phyloP scores from a whole-genome alignment of 2,113 vertebrate genomes.

The Ageneiosus marmoratus region DNA sequence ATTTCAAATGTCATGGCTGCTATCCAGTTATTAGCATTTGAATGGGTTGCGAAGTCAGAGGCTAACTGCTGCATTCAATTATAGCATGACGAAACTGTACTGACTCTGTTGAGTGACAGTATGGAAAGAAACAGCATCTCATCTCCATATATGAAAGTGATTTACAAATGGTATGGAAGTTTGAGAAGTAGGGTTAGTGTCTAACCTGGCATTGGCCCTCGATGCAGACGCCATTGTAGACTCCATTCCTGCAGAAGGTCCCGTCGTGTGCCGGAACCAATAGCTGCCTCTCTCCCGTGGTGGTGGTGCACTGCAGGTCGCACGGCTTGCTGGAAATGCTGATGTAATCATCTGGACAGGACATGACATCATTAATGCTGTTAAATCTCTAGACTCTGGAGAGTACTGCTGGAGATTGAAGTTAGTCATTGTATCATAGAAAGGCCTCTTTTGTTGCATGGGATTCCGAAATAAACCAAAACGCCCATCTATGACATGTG shows the following conservation, averaged over 20 bases:
- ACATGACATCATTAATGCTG: conserved; percentile 47
- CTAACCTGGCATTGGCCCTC: conserved; percentile 86
- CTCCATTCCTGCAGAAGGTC: conserved; percentile 81
- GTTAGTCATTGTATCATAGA: conserved; percentile 35
- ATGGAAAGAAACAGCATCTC: background rate
- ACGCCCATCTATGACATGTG: conserved; percentile 38
- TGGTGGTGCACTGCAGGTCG: conserved; percentile 87
- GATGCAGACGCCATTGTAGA: conserved; percentile 85
- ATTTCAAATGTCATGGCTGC: background rate
- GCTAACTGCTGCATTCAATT: background rate
- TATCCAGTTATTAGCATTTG: background rate
- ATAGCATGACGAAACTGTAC: background rate
- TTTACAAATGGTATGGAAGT: background rate
- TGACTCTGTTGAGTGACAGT: too few species aligned
- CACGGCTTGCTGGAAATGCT: conserved; percentile 91
- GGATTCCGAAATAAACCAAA: conserved; percentile 46
- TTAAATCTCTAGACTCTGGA: conserved; percentile 32
- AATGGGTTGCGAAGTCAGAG: background rate
- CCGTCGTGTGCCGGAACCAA: conserved; percentile 85
- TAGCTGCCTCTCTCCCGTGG: conserved; percentile 82
- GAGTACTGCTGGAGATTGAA: conserved; percentile 27
- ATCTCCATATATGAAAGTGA: background rate
- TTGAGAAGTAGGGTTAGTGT: background rate
- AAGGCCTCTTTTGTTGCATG: conserved; percentile 31
- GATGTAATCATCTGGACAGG: conserved; percentile 83